Percentiles rank a stretch among this genome's conserved stretches.
Evolutionary conservation across 2,888 invertebrate species (phyloP).

Genomic region (Andricus quercusramuli): DNA sequence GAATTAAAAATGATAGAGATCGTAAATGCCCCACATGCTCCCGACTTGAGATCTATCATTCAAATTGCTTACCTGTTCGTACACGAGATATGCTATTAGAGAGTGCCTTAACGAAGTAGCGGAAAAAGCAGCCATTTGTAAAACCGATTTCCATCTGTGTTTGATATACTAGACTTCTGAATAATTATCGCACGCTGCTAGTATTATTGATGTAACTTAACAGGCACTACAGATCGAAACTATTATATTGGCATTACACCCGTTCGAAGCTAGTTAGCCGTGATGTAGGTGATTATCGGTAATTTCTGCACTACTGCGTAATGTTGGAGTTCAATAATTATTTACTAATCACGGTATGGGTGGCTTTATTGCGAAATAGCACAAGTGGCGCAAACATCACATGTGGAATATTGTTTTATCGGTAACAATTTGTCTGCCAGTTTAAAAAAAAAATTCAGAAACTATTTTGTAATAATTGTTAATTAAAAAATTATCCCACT

Average conservation of each 20-base stretch:
- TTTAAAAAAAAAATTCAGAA: no score
- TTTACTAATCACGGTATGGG: no score
- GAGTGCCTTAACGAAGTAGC: not conserved
- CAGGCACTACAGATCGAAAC: not conserved
- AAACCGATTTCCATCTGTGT: not conserved
- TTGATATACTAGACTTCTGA: conserved; percentile 1
- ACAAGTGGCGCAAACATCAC: no score
- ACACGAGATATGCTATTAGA: not conserved
- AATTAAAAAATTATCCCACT: no score
- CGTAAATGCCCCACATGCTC: not conserved
- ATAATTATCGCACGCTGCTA: not conserved
- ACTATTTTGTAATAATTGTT: no score
- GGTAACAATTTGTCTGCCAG: no score
- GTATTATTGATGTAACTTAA: not conserved
- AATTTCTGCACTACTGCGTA: no score
- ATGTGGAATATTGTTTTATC: no score
- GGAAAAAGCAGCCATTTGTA: not conserved
- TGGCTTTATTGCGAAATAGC: no score
- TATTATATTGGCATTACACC: not conserved
- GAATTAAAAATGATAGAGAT: not conserved
- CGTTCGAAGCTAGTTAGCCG: no score
- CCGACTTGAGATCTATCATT: not conserved
- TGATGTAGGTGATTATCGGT: no score
- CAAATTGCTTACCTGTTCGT: not conserved
- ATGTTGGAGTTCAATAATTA: no score